Base-by-base conservation (phyloP, 2,113 vertebrate species). In the Zapus hudsonius region DNA sequence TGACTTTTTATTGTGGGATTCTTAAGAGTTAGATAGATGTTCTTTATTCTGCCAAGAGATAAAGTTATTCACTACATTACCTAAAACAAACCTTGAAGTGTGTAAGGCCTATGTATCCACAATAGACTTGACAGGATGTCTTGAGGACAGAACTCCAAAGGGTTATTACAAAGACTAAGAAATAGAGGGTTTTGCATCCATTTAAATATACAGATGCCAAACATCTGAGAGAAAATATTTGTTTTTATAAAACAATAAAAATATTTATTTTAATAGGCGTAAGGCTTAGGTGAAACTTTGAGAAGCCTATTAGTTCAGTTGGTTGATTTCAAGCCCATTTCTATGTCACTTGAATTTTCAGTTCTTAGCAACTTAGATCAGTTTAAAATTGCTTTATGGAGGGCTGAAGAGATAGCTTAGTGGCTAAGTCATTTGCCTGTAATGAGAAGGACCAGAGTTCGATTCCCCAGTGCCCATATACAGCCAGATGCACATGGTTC, bases 261-360 rank as follows among this genome's bases (percentile, higher is more conserved):
- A n/a, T n/a, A n/a, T n/a, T n/a, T n/a, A n/a, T n/a, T n/a, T n/a
- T n/a, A n/a, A 59, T 40, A 75, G 22, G 1, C 6, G 84, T 44
- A 36, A 85, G 13, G 22, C 40, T 87, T 64, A 40, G 59, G 33
- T 73, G 33, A 38, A 78, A 78, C 64, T 93, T 78, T n/a, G 36
- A 84, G 52, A 38, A 63, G 25, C 82, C 36, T 22, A 2, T 74
- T 66, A 81, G 42, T 72, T 81, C 27, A 80, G 23, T 20, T 55
- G 38, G 31, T 74, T 88, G 33, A 70, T 93, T 85, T 40, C 73
- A 87, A 87, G 61, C 73, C 0, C 67, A 61, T 72, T 79, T 72
- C 72, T 95, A 85, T 44, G 76, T 87, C 84, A 70, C 31, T 33
- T 84, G 33, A 92, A 87, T 87, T 91, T 95, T 27, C 78, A 76